These are phyloP conservation scores for Festucalex cinctus DNA, from an alignment of 2,113 vertebrate species.

Conservation along the genomic window DNA sequence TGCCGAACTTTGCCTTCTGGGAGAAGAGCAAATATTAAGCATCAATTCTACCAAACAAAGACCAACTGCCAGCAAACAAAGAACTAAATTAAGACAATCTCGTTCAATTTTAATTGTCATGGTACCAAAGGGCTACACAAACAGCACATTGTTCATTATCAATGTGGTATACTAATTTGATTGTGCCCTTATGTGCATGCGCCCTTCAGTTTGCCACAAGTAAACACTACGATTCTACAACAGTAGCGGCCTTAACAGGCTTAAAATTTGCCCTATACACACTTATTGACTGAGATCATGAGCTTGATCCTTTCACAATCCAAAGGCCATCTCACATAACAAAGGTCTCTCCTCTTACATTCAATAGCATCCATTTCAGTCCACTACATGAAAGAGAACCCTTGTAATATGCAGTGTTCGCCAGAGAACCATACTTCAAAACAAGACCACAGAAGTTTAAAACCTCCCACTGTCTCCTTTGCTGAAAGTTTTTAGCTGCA, in stretches of 20 bases:
- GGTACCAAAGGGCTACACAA: constrained; percentile 10
- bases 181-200: not conserved
- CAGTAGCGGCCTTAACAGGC: constrained; percentile 25
- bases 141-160: not conserved
- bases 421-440: constrained; percentile 51
- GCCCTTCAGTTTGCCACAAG: not conserved
- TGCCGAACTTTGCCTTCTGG: constrained; percentile 6
- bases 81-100: constrained; percentile 32
- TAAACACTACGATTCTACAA: constrained; percentile 5
- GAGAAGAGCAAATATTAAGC: constrained; percentile 40
- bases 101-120: constrained; percentile 29
- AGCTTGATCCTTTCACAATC: constrained; percentile 58
- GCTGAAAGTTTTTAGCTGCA: not conserved
- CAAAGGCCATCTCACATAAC: constrained; percentile 68
- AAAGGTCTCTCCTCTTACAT: constrained; percentile 65
- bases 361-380: constrained; percentile 66
- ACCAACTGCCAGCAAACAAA: constrained; percentile 29
- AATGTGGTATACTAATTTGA: constrained; percentile 3
- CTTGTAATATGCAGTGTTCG: constrained; percentile 43
- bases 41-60: constrained; percentile 9
- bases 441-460: constrained; percentile 34
- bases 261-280: constrained; percentile 38
- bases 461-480: constrained; percentile 29
- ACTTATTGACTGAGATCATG: constrained; percentile 57
- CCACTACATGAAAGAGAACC: constrained; percentile 64